Evolutionary conservation across 37 sponge, comb jelly and placozoan species (phyloP).

Genomic region (Hormiphora californensis): DNA sequence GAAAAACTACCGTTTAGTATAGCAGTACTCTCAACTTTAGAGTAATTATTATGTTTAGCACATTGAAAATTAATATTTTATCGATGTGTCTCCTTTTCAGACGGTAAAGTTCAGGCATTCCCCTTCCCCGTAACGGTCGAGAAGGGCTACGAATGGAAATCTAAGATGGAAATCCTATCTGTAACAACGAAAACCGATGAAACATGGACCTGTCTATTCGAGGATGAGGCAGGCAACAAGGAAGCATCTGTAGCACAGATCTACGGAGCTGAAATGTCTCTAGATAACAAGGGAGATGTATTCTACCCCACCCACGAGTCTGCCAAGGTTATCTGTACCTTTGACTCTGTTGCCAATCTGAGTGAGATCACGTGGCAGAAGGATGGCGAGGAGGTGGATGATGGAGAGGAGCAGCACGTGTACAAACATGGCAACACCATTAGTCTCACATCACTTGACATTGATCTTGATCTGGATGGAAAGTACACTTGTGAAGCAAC

Average conservation of each 20-base stretch:
- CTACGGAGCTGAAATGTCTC: slow-evolving; percentile 29
- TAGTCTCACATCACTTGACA: background rate
- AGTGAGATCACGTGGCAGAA: background rate
- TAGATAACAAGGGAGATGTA: background rate
- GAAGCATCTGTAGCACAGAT: background rate
- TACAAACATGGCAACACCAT: background rate
- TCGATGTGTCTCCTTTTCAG: too few relatives aligned
- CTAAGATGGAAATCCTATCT: too few relatives aligned
- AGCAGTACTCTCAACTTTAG: too few relatives aligned
- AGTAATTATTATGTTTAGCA: too few relatives aligned
- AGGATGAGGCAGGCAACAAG: background rate
- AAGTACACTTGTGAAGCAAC: background rate
- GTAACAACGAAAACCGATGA: background rate
- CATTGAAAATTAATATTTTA: too few relatives aligned
- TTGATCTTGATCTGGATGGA: slow-evolving; percentile 24
- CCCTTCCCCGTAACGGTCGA: too few relatives aligned
- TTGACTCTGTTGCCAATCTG: background rate
- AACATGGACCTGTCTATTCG: background rate
- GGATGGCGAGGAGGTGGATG: background rate
- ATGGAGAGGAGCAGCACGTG: background rate
- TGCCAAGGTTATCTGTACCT: background rate
- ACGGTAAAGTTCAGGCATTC: too few relatives aligned
- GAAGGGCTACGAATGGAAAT: too few relatives aligned
- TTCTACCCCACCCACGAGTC: slow-evolving; percentile 2
- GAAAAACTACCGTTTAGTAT: too few relatives aligned